These are phyloP conservation scores for Chelonia mydas DNA, from an alignment of 2,797 vertebrate species.

Conservation along the genomic window DNA sequence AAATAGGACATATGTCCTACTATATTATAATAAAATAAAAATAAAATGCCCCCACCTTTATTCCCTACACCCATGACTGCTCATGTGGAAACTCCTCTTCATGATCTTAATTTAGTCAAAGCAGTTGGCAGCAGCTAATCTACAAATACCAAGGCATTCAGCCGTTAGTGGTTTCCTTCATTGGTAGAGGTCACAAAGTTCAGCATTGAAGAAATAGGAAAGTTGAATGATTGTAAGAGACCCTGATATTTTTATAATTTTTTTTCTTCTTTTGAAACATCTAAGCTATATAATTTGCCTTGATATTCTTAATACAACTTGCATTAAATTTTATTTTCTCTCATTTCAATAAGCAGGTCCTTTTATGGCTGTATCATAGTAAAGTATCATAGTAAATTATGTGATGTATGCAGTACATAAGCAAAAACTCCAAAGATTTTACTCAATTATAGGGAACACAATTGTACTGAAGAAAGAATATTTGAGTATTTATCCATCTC, in stretches of 20 bases:
- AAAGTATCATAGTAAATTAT: neutral
- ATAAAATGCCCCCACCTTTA: neutral
- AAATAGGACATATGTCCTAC: neutral
- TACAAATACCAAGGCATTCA: neutral
- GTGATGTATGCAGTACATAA: neutral
- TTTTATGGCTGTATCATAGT: neutral
- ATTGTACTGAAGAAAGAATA: neutral
- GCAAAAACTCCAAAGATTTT: neutral
- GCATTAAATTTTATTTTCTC: neutral
- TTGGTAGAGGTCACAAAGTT: neutral
- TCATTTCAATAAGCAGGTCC: neutral
- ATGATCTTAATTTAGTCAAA: neutral
- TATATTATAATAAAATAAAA: neutral
- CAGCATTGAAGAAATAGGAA: neutral
- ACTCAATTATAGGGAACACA: neutral
- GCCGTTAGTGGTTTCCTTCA: constrained; percentile 43
- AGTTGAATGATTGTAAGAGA: neutral
- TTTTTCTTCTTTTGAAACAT: neutral
- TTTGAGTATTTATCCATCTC: neutral
- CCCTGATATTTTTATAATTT: neutral
- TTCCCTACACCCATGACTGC: neutral
- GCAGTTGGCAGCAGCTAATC: neutral
- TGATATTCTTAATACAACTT: neutral
- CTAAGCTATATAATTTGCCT: neutral
- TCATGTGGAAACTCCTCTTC: constrained; percentile 44